Base-by-base conservation (phyloP, 2,888 invertebrate genomes). In the Brachynemurus nebulosus region DNA sequence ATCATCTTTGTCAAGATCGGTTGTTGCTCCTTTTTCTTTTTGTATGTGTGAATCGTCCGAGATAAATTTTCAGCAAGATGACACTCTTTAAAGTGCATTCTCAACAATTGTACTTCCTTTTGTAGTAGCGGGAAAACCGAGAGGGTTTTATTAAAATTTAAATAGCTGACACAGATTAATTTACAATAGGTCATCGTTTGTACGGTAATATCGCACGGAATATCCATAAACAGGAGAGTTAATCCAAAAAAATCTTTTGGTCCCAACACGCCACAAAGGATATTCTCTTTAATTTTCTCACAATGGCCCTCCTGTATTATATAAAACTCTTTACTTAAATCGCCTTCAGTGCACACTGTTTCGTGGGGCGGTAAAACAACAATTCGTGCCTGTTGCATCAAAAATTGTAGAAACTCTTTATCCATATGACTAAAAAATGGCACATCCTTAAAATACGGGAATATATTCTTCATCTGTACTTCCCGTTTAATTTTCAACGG, bases 231-330 rank as follows among this genome's bases (percentile, higher is more conserved):
- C 43, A 71, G 57, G 33, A 68, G 25, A 16, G 30, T 27, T 11
- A 46, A 27, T 27, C 40, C 17, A 41, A 23, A 4, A 19, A 17
- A 14, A 20, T 25, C 16, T 8, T 35, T 25, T n/a, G 36, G 34
- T 39, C 9, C 12, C 33, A 30, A 35, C 18, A 67, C 54, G 2
- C 60, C 56, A 51, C 66, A 66, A 19, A 52, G 58, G 12, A 61
- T 63, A 1, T 47, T 51, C 51, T 65, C 64, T 47, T 58, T 59
- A 55, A 62, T 56, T 38, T 69, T 60, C 40, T 67, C 54, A 48
- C 71, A 72, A 54, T 67, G 69, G 18, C 72, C 72, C 48, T 67
- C 66, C 52, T 67, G 68, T 33, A 72, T 67, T 11, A 72, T 67
- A 48, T 71, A 71, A 39, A 72, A 57, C 48, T 71, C 71, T 51